Conservation (phyloP, 2,888 invertebrate species). For the Odontomyia ornata region DNA sequence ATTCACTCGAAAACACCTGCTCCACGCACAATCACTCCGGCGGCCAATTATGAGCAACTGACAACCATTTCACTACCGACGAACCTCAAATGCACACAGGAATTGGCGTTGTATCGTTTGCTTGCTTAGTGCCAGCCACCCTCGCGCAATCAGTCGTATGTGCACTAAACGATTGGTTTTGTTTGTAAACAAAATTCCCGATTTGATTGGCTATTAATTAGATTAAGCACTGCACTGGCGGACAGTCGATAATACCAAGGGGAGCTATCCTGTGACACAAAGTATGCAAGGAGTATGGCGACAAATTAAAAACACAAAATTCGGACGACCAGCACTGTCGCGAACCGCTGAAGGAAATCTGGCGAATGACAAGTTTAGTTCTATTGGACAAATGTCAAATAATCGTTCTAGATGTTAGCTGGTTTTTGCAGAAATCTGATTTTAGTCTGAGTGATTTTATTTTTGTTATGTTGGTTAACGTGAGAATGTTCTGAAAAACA, state of each 20-base stretch:
- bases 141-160: conserved; percentile 69
- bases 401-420: background rate
- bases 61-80: background rate
- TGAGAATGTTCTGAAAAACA: too few relatives aligned
- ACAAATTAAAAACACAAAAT: too few relatives aligned
- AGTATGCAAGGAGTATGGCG: too few relatives aligned
- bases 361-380: background rate
- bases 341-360: background rate
- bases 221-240: background rate
- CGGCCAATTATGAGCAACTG: background rate
- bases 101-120: too few relatives aligned
- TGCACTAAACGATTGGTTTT: conserved; percentile 76
- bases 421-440: too few relatives aligned
- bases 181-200: conserved; percentile 21
- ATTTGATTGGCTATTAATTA: background rate
- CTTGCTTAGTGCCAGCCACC: too few relatives aligned
- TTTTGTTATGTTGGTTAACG: too few relatives aligned
- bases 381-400: background rate
- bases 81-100: conserved; percentile 72
- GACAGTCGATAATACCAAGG: background rate
- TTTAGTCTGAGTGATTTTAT: too few relatives aligned
- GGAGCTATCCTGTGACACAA: background rate
- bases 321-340: background rate
- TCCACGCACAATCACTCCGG: conserved; percentile 18
- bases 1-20: background rate